Evolutionary conservation across 1,140 invertebrate genomes (phyloP).

Genomic region (Dermatophagoides farinae): DNA sequence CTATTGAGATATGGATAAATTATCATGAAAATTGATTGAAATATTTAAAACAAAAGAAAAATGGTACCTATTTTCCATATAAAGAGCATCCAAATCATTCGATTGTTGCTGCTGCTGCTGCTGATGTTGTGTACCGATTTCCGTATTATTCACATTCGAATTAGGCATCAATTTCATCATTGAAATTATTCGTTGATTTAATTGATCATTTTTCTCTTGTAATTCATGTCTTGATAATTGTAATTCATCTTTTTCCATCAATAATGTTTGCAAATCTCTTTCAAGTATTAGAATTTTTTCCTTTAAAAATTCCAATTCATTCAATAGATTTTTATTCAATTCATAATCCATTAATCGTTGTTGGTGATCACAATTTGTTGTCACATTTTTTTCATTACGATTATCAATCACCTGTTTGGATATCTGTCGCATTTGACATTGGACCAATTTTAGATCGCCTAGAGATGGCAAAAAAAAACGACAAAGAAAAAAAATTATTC

Average conservation of each 20-base stretch:
- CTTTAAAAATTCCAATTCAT: slow-evolving; percentile 12
- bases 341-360: neutral
- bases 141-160: slow-evolving; percentile 49
- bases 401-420: slow-evolving; percentile 4
- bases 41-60: neutral
- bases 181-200: slow-evolving; percentile 57
- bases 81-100: neutral
- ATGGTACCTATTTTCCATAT: neutral
- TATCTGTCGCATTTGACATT: slow-evolving; percentile 9
- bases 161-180: slow-evolving; percentile 48
- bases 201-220: slow-evolving; percentile 55
- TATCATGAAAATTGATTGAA: neutral
- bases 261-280: slow-evolving; percentile 45
- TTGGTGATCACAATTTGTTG: neutral
- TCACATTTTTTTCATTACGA: neutral
- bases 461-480: neutral
- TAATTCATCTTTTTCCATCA: slow-evolving; percentile 69
- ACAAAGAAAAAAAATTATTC: neutral
- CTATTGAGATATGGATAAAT: slow-evolving; percentile 12
- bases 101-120: no score
- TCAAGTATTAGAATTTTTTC: slow-evolving; percentile 32
- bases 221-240: slow-evolving; percentile 60
- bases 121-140: slow-evolving; percentile 1
- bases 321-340: neutral
- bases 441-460: slow-evolving; percentile 12